phyloP scores from a whole-genome alignment of 2,113 vertebrate genomes.

The Myotis davidii region DNA sequence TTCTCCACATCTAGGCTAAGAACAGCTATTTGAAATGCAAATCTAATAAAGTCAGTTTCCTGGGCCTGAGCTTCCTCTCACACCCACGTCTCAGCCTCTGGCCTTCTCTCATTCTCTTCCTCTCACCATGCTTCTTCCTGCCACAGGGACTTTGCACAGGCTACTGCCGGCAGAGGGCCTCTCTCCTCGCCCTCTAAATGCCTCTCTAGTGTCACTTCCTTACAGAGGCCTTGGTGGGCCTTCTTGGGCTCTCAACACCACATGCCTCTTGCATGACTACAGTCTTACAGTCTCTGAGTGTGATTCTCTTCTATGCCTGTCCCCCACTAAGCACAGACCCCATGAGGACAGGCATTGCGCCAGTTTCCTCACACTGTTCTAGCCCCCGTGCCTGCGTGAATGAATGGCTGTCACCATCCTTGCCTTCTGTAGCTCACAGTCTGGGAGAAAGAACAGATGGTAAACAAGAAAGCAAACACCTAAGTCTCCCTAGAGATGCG shows the following conservation, averaged over 20 bases:
- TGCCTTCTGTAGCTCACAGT: neutral
- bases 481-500: neutral
- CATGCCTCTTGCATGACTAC: neutral
- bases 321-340: neutral
- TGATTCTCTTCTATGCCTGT: neutral
- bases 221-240: neutral
- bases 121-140: neutral
- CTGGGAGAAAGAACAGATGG: neutral
- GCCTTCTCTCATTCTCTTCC: neutral
- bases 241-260: neutral
- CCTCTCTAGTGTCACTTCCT: neutral
- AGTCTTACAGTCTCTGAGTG: too few relatives aligned
- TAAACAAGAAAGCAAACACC: neutral
- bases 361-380: neutral
- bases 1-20: neutral
- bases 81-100: too few relatives aligned
- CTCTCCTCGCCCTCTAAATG: neutral
- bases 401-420: neutral
- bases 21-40: neutral
- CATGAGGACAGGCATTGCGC: rapidly evolving
- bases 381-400: neutral
- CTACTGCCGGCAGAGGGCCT: neutral
- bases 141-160: neutral
- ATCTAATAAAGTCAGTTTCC: neutral
- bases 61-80: neutral